phyloP scores from a whole-genome alignment of 2,888 invertebrate genomes.

The Formica aserva region DNA sequence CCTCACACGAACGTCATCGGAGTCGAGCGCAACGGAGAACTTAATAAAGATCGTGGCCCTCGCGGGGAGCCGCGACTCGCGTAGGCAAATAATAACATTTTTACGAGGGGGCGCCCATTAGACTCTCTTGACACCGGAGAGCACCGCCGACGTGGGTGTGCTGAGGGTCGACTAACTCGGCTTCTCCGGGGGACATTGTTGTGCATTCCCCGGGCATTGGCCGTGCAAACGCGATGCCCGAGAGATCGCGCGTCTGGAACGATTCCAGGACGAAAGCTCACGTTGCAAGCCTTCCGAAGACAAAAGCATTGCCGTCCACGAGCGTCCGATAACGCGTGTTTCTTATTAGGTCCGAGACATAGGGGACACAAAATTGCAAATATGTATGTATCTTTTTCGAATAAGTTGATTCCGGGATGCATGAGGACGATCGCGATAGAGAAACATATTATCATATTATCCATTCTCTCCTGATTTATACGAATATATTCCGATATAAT shows the following conservation, averaged over 20 bases:
- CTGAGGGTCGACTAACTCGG: slow-evolving; percentile 63
- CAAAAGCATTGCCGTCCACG: slow-evolving; percentile 47
- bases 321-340: slow-evolving; percentile 6
- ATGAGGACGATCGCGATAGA: background rate
- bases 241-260: slow-evolving; percentile 55
- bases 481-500: background rate
- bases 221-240: slow-evolving; percentile 64
- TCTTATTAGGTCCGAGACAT: background rate
- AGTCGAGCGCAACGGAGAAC: slow-evolving; percentile 43
- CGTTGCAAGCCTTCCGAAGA: slow-evolving; percentile 59
- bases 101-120: slow-evolving; percentile 66
- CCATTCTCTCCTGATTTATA: background rate
- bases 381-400: background rate
- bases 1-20: slow-evolving; percentile 22
- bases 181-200: slow-evolving; percentile 66
- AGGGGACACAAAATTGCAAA: slow-evolving; percentile 1
- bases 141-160: slow-evolving; percentile 76
- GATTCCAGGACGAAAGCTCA: slow-evolving; percentile 61
- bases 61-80: slow-evolving; percentile 2
- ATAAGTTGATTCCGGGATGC: background rate
- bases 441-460: background rate
- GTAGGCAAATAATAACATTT: slow-evolving; percentile 71
- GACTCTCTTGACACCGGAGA: slow-evolving; percentile 76
- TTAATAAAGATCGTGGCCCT: slow-evolving; percentile 45
- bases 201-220: slow-evolving; percentile 70